These are phyloP conservation scores for Poicephalus meyeri DNA, from an alignment of 2,113 vertebrate species.

Conservation along the genomic window DNA sequence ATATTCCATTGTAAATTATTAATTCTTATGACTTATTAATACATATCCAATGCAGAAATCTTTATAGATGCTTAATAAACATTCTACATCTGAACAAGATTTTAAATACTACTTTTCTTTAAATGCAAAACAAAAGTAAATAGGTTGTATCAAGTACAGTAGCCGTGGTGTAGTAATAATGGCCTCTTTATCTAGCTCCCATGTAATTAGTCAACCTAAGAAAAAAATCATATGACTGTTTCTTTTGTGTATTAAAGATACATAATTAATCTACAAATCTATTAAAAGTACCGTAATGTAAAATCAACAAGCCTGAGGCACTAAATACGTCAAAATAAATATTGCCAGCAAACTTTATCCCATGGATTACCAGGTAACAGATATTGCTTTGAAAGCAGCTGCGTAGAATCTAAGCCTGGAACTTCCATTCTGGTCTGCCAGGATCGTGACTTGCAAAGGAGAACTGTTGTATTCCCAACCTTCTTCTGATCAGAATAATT, in stretches of 20 bases:
- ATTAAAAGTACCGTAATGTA: background rate
- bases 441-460: background rate
- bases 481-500: background rate
- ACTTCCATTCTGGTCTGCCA: background rate
- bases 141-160: background rate
- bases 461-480: rapidly evolving
- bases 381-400: background rate
- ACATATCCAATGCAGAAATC: background rate
- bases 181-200: background rate
- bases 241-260: background rate
- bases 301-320: background rate
- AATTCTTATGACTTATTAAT: constrained; percentile 31
- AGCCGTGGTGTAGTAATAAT: background rate
- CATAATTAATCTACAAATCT: background rate
- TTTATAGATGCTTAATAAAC: background rate
- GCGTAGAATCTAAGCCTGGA: rapidly evolving
- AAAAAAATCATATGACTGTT: background rate
- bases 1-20: constrained; percentile 31
- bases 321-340: background rate
- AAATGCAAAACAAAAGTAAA: background rate
- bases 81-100: background rate
- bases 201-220: background rate
- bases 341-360: background rate
- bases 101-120: background rate
- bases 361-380: background rate